Base-by-base conservation (phyloP, 2,797 vertebrate species). In the Paedocypris micromegethes region DNA sequence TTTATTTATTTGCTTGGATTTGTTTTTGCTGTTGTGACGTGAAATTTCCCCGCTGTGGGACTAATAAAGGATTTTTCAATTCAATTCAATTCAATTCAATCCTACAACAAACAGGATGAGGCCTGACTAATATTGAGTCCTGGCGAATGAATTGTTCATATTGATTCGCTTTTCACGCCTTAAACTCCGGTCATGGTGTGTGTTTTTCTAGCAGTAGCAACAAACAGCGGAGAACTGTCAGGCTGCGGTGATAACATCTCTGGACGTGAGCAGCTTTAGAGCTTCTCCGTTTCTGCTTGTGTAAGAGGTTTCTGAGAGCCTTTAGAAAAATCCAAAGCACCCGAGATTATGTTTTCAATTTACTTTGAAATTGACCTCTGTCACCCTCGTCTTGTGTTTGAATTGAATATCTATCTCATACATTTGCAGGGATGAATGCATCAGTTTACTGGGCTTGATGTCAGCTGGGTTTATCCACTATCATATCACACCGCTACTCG, bases 311-410 rank as follows among this genome's bases (percentile, higher is more conserved):
- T 41, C 9, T 37, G 9, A 48, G 44, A 55, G 44, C 9, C 42
- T 61, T 68, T 65, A 5, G 42, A 9, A 57, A 55, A 55, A 61
- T 57, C 50, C 3, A 47, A 59, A 59, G 49, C 9, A 39, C 59
- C 41, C 3, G 5, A 54, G 49, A 68, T 60, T 53, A 60, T 68
- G 50, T 61, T 68, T 68, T 68, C 66, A 60, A 68, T 68, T 61
- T 60, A 58, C 43, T 47, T 61, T 7, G 48, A 67, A 59, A 59
- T 68, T 52, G 9, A 62, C 58, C 58, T 56, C 43, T 70, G 67
- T 56, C 59, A 39, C 53, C 46, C 46, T 0, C 39, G 40, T 52
- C 57, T 49, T 62, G 46, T 62, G 52, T 48, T 55, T 62, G 9
- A 63, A 63, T 56, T 9, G 40, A 56, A 55, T 56, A 52, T 69